A percentile compares a stretch with the other conserved stretches of the same genome.
phyloP scores from a whole-genome alignment of 2,113 vertebrate species.

The Polyodon spathula region DNA sequence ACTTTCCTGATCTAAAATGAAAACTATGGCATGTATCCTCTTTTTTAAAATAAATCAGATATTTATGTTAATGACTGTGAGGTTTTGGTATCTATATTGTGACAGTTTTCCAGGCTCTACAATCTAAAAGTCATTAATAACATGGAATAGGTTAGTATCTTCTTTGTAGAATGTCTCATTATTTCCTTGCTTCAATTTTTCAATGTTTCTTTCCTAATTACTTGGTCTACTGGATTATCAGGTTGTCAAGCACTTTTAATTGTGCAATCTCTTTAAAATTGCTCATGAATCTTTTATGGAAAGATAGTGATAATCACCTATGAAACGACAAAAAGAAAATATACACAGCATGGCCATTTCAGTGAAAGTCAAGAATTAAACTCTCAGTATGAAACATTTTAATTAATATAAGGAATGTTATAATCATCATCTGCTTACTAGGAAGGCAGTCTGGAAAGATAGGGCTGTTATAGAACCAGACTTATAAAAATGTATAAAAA shows the following conservation, averaged over 20 bases:
- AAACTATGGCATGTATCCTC: no score
- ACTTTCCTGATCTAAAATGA: no score
- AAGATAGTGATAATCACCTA: conserved; percentile 2
- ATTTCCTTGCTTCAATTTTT: neutral
- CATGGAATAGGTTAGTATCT: no score
- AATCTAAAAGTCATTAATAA: no score
- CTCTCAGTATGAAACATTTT: conserved; percentile 14
- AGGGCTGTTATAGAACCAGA: neutral
- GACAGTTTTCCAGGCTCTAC: no score
- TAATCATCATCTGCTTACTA: conserved; percentile 3
- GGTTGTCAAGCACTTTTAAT: neutral
- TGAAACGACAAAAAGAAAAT: neutral
- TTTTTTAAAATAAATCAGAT: no score
- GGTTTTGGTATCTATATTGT: no score
- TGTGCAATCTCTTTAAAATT: neutral
- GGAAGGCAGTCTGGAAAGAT: neutral
- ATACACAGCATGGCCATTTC: conserved; percentile 5
- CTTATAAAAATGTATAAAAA: no score
- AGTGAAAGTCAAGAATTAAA: conserved; percentile 6
- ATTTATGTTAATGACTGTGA: no score
- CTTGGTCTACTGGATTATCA: neutral
- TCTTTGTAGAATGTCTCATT: neutral
- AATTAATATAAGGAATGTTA: conserved; percentile 7
- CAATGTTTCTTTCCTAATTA: neutral
- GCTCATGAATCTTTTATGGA: conserved; percentile 7